Evolutionary conservation across 2,888 invertebrate genomes (phyloP).

Genomic region (Cryptocephalus moraei): DNA sequence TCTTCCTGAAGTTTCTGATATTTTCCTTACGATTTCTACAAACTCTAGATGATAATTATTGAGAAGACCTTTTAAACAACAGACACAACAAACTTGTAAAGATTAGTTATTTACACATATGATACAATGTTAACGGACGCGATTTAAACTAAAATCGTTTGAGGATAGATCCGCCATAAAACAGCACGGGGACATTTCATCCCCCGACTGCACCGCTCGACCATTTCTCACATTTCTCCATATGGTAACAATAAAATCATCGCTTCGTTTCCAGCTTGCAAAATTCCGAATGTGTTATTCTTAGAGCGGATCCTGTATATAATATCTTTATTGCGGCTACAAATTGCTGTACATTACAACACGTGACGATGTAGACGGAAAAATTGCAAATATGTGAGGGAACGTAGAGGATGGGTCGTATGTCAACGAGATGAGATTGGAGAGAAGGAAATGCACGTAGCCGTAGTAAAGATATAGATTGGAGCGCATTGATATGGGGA

Average conservation of each 20-base stretch:
- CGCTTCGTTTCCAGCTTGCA: slow-evolving; percentile 11
- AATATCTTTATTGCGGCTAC: slow-evolving; percentile 33
- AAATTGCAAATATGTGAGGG: slow-evolving; percentile 32
- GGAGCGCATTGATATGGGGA: slow-evolving; percentile 15
- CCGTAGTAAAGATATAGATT: slow-evolving; percentile 19
- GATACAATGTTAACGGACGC: too few species aligned
- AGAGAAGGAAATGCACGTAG: slow-evolving; percentile 21
- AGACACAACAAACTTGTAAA: too few species aligned
- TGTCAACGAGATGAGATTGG: slow-evolving; percentile 26
- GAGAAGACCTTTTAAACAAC: too few species aligned
- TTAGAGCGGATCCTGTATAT: slow-evolving; percentile 20
- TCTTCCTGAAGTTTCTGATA: too few species aligned
- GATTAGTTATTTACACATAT: too few species aligned
- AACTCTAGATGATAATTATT: too few species aligned
- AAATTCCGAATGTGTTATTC: slow-evolving; percentile 23
- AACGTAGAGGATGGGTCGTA: slow-evolving; percentile 16
- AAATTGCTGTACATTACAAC: slow-evolving; percentile 32
- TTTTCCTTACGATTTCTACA: too few species aligned
- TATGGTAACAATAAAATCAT: slow-evolving; percentile 5
- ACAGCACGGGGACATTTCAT: too few species aligned
- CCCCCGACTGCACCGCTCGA: too few species aligned
- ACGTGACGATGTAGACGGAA: slow-evolving; percentile 31
- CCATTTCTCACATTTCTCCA: not conserved
- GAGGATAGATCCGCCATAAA: too few species aligned
- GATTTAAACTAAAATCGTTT: too few species aligned